Percentiles rank a stretch among this genome's conserved stretches.
phyloP scores from a whole-genome alignment of 2,113 vertebrate species.

The Microtus montanus region DNA sequence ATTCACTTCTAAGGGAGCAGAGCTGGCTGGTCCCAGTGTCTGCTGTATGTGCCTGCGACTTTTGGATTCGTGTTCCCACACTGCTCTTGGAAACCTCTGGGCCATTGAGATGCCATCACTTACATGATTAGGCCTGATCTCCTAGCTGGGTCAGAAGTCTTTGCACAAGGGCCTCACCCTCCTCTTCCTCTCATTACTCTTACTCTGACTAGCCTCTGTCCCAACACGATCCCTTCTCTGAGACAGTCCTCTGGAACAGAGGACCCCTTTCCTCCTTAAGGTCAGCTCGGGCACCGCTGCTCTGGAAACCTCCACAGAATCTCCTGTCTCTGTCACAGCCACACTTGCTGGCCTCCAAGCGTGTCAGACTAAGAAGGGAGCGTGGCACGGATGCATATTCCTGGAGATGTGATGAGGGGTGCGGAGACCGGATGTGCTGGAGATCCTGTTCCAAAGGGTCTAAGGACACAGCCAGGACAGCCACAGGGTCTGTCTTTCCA shows the following conservation, averaged over 20 bases:
- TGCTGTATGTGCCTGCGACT: neutral
- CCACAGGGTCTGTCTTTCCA: neutral
- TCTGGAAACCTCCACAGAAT: neutral
- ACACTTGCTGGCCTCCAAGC: neutral
- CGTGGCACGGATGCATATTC: fast-evolving
- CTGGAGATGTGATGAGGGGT: neutral
- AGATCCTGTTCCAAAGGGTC: neutral
- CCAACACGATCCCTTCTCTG: no score
- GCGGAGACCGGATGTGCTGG: neutral
- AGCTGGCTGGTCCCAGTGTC: neutral
- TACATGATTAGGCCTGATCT: neutral
- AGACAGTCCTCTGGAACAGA: neutral
- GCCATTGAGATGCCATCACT: neutral
- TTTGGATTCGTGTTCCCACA: neutral
- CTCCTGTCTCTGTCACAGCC: neutral
- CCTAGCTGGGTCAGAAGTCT: neutral
- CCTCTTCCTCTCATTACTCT: neutral
- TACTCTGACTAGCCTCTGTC: neutral
- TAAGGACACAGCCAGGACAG: neutral
- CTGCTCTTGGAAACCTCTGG: neutral
- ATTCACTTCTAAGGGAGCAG: neutral
- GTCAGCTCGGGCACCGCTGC: neutral
- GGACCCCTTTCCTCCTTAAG: neutral
- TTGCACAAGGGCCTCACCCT: neutral
- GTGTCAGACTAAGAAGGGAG: neutral